Evolutionary conservation across 2,888 invertebrate genomes (phyloP).

Genomic region (Drosophila merina): DNA sequence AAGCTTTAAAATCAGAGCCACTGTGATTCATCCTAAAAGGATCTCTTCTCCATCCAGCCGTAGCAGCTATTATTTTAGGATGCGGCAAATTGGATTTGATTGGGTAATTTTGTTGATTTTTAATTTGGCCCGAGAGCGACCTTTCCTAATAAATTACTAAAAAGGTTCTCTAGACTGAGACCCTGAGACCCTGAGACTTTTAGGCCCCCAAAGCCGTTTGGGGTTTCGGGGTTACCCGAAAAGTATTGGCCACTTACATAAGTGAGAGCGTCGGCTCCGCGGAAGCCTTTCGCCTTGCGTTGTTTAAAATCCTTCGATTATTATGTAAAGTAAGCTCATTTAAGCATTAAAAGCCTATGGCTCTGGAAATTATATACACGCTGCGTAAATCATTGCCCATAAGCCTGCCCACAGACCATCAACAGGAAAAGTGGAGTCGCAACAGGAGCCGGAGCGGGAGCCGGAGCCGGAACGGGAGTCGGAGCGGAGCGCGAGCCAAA

Average conservation of each 20-base stretch:
- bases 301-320: slow-evolving; percentile 28
- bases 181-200: slow-evolving; percentile 1
- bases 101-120: slow-evolving; percentile 68
- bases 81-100: slow-evolving; percentile 60
- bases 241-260: slow-evolving; percentile 14
- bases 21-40: slow-evolving; percentile 24
- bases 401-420: slow-evolving; percentile 42
- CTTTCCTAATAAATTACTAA: slow-evolving; percentile 59
- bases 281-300: slow-evolving; percentile 3
- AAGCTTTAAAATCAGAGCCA: slow-evolving; percentile 15
- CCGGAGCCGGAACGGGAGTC: background rate
- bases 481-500: background rate
- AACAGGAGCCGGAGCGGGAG: background rate
- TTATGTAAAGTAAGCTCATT: slow-evolving; percentile 54
- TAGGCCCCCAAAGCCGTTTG: background rate
- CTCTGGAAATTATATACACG: slow-evolving; percentile 50
- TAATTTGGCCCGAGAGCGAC: slow-evolving; percentile 51
- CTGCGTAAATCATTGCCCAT: slow-evolving; percentile 60
- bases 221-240: background rate
- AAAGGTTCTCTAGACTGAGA: slow-evolving; percentile 5
- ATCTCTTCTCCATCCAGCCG: background rate
- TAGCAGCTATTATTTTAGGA: slow-evolving; percentile 66
- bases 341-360: slow-evolving; percentile 35
- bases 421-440: background rate
- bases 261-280: slow-evolving; percentile 9